Conservation (phyloP, 1,140 invertebrate species). For the Leptinotarsa undecemlineata region DNA sequence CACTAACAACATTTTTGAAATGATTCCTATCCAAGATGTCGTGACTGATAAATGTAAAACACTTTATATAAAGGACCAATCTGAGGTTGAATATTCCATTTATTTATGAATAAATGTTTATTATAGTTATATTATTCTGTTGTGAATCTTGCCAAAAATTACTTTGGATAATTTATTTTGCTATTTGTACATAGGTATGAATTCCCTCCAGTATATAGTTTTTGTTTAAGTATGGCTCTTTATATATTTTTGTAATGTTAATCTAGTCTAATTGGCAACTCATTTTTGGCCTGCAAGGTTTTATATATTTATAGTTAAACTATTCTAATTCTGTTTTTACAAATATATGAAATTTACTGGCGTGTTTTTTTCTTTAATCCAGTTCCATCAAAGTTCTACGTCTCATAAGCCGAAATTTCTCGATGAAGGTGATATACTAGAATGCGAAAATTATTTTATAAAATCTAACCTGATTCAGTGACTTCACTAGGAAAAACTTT, state of each 20-base stretch:
- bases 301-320: slow-evolving; percentile 5
- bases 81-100: neutral
- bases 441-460: too few relatives aligned
- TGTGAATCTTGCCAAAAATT: slow-evolving; percentile 2
- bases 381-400: too few relatives aligned
- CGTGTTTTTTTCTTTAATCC: neutral
- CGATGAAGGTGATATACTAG: too few relatives aligned
- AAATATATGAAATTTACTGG: neutral
- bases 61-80: neutral
- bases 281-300: neutral
- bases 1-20: neutral
- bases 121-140: slow-evolving; percentile 3
- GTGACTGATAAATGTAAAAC: neutral
- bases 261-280: neutral
- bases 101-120: neutral
- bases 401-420: too few relatives aligned
- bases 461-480: too few relatives aligned
- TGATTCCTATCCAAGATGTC: neutral
- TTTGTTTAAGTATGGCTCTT: neutral
- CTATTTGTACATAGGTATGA: neutral
- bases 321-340: neutral
- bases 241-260: slow-evolving; percentile 4
- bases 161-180: neutral
- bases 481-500: too few relatives aligned
- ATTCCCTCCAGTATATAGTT: neutral